Conservation (phyloP, 1,140 invertebrate species). For the Zaprionus taronus region DNA sequence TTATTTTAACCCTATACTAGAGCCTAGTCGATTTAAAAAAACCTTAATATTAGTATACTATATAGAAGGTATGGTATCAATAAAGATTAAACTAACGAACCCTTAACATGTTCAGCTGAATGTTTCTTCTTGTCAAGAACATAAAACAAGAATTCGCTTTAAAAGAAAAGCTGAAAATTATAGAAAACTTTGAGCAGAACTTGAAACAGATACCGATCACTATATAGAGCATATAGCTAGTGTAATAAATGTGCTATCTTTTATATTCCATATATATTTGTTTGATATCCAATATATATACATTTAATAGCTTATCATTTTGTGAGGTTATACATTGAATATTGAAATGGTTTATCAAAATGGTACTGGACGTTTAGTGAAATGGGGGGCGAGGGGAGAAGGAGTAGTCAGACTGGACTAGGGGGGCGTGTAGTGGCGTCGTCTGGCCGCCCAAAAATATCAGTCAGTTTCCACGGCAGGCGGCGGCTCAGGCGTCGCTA, state of each 20-base stretch:
- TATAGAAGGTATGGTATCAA: no score
- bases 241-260: not conserved
- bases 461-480: slow-evolving; percentile 9
- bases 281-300: not conserved
- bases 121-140: no score
- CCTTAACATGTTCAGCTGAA: no score
- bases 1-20: no score
- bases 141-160: no score
- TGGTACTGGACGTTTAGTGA: not conserved
- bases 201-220: no score
- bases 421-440: not conserved
- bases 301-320: not conserved
- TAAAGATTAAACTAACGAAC: no score
- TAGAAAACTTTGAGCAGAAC: no score
- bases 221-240: no score
- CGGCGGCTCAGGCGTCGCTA: slow-evolving; percentile 30
- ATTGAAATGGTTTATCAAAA: slow-evolving; percentile 4
- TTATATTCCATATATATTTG: not conserved
- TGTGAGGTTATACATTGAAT: not conserved
- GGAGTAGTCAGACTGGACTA: not conserved
- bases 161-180: no score
- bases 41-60: no score
- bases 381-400: not conserved
- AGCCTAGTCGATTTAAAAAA: no score
- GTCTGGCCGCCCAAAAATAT: not conserved